A percentile compares a stretch with the other conserved stretches of the same genome.
These are phyloP conservation scores for Enoplosus armatus DNA, from an alignment of 2,797 vertebrate species.

Conservation along the genomic window DNA sequence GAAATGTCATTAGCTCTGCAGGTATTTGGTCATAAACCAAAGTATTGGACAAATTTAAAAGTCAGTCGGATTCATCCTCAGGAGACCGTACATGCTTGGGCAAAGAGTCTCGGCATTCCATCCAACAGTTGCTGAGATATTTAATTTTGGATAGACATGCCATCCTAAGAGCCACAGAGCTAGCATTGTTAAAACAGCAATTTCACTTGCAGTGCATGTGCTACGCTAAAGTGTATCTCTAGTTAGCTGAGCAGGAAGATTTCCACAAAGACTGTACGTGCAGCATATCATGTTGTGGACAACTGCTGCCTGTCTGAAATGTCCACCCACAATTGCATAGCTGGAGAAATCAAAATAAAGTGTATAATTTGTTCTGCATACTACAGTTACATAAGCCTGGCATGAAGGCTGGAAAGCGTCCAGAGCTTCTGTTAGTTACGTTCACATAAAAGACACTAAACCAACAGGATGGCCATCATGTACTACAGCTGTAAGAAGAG, in stretches of 20 bases:
- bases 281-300: slow-evolving; percentile 1
- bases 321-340: slow-evolving; percentile 1
- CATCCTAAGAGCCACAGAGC: background rate
- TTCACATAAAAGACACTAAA: slow-evolving; percentile 25
- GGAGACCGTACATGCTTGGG: no score
- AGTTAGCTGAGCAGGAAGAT: background rate
- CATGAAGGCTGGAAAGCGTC: slow-evolving; percentile 15
- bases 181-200: background rate
- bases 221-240: background rate
- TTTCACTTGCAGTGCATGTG: background rate
- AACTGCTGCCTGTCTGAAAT: slow-evolving; percentile 29
- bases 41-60: background rate
- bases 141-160: background rate
- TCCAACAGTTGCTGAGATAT: background rate
- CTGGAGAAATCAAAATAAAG: slow-evolving; percentile 3
- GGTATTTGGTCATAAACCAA: background rate
- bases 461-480: slow-evolving; percentile 6
- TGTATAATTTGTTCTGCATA: slow-evolving; percentile 28
- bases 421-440: slow-evolving; percentile 3
- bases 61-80: background rate
- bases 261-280: background rate
- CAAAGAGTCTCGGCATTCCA: background rate
- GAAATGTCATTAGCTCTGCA: background rate
- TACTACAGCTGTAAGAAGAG: slow-evolving; percentile 33
- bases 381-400: slow-evolving; percentile 7